A percentile compares a stretch with the other conserved stretches of the same genome.
phyloP scores from a whole-genome alignment of 1,140 invertebrate species.

The Trialeurodes vaporariorum region DNA sequence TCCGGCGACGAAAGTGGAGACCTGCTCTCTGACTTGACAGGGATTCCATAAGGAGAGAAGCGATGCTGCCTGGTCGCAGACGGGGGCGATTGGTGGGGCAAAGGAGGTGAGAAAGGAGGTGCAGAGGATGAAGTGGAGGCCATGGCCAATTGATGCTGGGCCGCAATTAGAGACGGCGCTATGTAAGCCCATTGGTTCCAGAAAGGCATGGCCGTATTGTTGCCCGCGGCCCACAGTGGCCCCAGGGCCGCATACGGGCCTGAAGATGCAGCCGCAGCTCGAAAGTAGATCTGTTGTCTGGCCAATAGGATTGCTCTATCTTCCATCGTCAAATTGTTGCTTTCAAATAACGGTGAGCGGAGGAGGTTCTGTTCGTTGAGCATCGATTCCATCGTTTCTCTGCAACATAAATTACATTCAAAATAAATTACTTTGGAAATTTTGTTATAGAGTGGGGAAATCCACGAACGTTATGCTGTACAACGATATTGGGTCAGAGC shows the following conservation, averaged over 20 bases:
- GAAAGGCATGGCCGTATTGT: slow-evolving; percentile 2
- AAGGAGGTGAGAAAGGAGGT: slow-evolving; percentile 15
- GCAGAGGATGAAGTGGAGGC: slow-evolving; percentile 15
- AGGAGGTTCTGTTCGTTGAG: slow-evolving; percentile 51
- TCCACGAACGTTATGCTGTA: too few species aligned
- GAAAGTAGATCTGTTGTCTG: slow-evolving; percentile 31
- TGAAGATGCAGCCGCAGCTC: slow-evolving; percentile 32
- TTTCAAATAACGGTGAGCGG: slow-evolving; percentile 41
- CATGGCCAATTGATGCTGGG: slow-evolving; percentile 19
- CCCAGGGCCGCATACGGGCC: slow-evolving; percentile 19
- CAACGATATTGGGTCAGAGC: too few species aligned
- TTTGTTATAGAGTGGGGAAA: too few species aligned
- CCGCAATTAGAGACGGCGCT: slow-evolving; percentile 9
- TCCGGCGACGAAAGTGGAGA: slow-evolving; percentile 11
- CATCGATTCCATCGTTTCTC: slow-evolving; percentile 52
- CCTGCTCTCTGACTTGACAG: slow-evolving; percentile 5
- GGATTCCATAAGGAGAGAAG: slow-evolving; percentile 7
- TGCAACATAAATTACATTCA: slow-evolving; percentile 30
- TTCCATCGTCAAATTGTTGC: slow-evolving; percentile 46
- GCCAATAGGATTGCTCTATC: slow-evolving; percentile 46
- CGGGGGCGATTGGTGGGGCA: background rate
- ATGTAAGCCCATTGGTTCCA: slow-evolving; percentile 21
- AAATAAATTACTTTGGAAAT: background rate
- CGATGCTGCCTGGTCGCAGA: slow-evolving; percentile 10
- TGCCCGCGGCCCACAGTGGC: slow-evolving; percentile 11